A percentile compares a stretch with the other conserved stretches of the same genome.
phyloP scores from a whole-genome alignment of 2,113 vertebrate species.

The Pavo muticus region DNA sequence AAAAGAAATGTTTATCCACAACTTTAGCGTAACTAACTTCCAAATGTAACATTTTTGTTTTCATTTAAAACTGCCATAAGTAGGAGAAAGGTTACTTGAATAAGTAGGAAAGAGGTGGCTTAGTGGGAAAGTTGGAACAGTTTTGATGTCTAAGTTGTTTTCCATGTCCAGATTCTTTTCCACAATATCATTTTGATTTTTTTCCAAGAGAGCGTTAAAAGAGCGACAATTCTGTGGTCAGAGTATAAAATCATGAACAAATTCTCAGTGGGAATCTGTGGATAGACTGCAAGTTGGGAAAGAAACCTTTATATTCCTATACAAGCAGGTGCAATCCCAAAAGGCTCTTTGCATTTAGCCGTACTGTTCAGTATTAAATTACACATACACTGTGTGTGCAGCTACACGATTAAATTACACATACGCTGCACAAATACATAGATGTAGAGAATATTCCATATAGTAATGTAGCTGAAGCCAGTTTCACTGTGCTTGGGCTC shows the following conservation, averaged over 20 bases:
- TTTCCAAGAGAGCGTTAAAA: neutral
- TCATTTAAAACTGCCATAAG: neutral
- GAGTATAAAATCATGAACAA: slow-evolving; percentile 31
- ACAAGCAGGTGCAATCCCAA: slow-evolving; percentile 44
- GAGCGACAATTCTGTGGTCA: slow-evolving; percentile 46
- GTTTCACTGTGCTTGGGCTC: neutral
- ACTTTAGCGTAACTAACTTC: neutral
- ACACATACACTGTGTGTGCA: no score
- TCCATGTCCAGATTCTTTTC: slow-evolving; percentile 27
- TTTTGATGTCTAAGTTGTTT: slow-evolving; percentile 40
- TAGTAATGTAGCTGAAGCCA: neutral
- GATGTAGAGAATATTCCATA: neutral
- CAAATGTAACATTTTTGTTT: slow-evolving; percentile 23
- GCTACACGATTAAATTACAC: no score
- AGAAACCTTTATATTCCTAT: slow-evolving; percentile 40
- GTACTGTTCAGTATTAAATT: neutral
- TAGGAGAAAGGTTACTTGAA: slow-evolving; percentile 22
- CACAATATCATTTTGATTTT: slow-evolving; percentile 2
- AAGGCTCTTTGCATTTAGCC: neutral
- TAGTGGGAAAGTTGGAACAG: neutral
- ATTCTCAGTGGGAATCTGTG: slow-evolving; percentile 11
- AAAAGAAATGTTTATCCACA: neutral
- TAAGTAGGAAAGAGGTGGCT: slow-evolving; percentile 1
- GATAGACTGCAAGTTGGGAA: slow-evolving; percentile 18
- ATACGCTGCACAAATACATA: neutral